Evolutionary conservation across 35 echinoderm and acorn worm genomes (phyloP), one percentile per base, ranked within the genome.

Genomic region (Anneissia japonica): DNA sequence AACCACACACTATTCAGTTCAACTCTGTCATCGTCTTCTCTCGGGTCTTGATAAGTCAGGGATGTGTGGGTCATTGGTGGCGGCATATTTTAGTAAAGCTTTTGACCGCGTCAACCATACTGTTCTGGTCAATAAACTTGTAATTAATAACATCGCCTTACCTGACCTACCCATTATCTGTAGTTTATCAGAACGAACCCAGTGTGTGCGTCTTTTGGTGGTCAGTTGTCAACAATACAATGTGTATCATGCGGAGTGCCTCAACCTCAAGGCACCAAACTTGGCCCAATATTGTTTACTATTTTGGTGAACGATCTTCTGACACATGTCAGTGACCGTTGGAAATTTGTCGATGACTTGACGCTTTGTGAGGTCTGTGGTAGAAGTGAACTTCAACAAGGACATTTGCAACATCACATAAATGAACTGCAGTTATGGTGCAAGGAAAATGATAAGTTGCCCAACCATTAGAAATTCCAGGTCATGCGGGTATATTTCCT

Each of bases 261-360:
- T n/a, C n/a, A n/a, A n/a, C 79, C 79, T 10, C 19, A 79, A 37
- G 79, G 19, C 10, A 81, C 79, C 36, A 36, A 81, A 39, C 23
- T 39, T 3, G 36, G 79, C 0, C 79, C 79, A 3, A 39, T 34
- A 16, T 39, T 81, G 17, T 39, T 81, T 81, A 81, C 79, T 40
- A 30, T 81, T 19, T 39, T 81, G 79, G 79, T 81, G 0, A 81
- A 81, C 40, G 79, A 81, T 41, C 3, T 37, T 7, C 35, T 11
- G 11, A 21, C 12, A 4, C 38, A 34, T 17, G 40, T 37, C 31
- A 11, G 21, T 17, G 32, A 81, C 40, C 36, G 79, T 39, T 81
- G 79, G 79, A 81, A 81, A 81, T 81, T 2, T 81, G 79, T 81
- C 11, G 79, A 81, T 81, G 79, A 81, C 31, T 10, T 81, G 19